Base-by-base conservation (phyloP, 2,113 vertebrate genomes). In the Callipepla squamata region DNA sequence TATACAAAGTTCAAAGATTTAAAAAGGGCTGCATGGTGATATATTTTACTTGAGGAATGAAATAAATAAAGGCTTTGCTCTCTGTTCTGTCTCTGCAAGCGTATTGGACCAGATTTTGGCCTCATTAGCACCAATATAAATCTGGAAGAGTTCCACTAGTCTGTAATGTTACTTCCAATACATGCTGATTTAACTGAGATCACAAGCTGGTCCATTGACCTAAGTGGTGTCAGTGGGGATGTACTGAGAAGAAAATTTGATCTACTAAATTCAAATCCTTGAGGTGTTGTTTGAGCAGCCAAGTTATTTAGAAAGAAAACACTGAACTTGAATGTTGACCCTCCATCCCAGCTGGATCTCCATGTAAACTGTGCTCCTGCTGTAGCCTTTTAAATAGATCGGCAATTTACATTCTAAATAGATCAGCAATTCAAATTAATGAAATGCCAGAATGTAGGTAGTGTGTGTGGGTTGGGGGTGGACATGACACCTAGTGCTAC, bases 361-460 rank as follows among this genome's bases (percentile, higher is more conserved):
- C 91, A 76, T 17, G 80, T 95, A 95, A 96, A 93, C 89, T 89
- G 94, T 87, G 95, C 84, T 95, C 96, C 96, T 89, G 90, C 95
- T 95, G 96, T 92, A 96, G 90, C 89, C 93, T 95, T 96, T 96
- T 95, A 96, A 95, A 96, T 89, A 92, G 96, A 95, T 95, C 94
- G 91, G 95, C 94, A 95, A 96, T 96, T 96, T 95, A 95, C 96
- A 96, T 96, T 92, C 94, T 96, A 96, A 96, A 92, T 85, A 95
- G 95, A 95, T 85, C 77, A 94, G 92, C 96, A 94, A 90, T 95
- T 94, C 92, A 95, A 95, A 96, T 93, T 85, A 94, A 62, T 38
- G 84, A 89, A 79, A 96, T 69, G 69, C 89, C 70, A 94, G 83
- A 90, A 95, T 79, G 77, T 72, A 93, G 92, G 89, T 75, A 84